These are phyloP conservation scores for Tillus elongatus DNA, from an alignment of 2,888 invertebrate genomes.

Conservation along the genomic window DNA sequence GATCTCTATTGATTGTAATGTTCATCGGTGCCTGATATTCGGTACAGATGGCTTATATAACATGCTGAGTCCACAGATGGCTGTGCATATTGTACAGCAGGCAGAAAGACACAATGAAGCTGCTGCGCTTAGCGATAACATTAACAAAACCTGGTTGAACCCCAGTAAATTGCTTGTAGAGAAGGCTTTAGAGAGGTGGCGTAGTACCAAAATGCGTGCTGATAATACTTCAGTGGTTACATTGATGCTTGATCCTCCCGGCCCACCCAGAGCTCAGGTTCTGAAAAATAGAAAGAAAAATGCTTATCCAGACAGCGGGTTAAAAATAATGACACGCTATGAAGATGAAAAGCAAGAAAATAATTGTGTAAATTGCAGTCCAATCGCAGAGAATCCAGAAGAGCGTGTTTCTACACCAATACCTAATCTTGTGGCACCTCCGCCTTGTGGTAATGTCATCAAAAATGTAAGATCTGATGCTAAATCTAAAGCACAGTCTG, in stretches of 20 bases:
- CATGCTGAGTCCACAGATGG: constrained; percentile 76
- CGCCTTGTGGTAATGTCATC: too few relatives aligned
- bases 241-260: constrained; percentile 83
- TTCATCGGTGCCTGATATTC: constrained; percentile 80
- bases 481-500: constrained; percentile 1
- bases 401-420: constrained; percentile 9
- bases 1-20: constrained; percentile 67
- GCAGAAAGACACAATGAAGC: constrained; percentile 74
- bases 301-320: constrained; percentile 28
- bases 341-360: constrained; percentile 16
- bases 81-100: constrained; percentile 74
- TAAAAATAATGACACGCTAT: constrained; percentile 37
- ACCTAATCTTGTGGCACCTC: constrained; percentile 5
- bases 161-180: constrained; percentile 86
- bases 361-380: not conserved
- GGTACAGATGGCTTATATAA: constrained; percentile 98
- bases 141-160: constrained; percentile 61
- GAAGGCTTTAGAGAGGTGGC: constrained; percentile 75
- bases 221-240: constrained; percentile 95
- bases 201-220: constrained; percentile 75
- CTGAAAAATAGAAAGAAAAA: constrained; percentile 34
- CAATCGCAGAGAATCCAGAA: constrained; percentile 1
- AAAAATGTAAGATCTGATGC: not conserved
- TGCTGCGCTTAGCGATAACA: constrained; percentile 43
- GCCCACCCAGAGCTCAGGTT: constrained; percentile 64